Conservation (phyloP, 2,888 invertebrate genomes). For the Yponomeuta malinellus region DNA sequence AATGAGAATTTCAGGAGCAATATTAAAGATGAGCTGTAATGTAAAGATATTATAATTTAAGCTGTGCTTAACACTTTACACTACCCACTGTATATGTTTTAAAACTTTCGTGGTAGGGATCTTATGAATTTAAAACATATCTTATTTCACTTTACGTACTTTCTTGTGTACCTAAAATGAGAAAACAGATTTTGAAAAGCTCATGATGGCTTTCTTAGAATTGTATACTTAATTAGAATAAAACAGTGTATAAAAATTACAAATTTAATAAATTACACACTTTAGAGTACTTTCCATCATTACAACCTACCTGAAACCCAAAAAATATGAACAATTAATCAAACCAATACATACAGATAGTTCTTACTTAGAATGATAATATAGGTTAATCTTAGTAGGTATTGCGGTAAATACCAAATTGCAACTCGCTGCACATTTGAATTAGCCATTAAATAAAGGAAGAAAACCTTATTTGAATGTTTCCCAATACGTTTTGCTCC, state of each 20-base stretch:
- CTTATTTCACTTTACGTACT: too few relatives aligned
- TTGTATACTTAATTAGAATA: background rate
- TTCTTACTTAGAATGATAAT: background rate
- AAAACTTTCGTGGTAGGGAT: too few relatives aligned
- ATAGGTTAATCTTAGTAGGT: background rate
- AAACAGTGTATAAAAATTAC: background rate
- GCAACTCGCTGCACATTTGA: background rate
- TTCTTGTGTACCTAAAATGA: too few relatives aligned
- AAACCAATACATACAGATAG: background rate
- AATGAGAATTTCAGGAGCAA: constrained; percentile 63
- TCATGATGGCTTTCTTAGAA: background rate
- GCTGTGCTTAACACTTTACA: too few relatives aligned
- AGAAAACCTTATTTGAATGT: too few relatives aligned
- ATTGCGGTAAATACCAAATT: background rate
- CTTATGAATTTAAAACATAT: too few relatives aligned
- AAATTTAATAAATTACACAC: constrained; percentile 2
- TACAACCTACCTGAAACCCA: background rate
- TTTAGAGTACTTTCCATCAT: background rate
- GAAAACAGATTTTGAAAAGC: background rate
- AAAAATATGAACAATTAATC: background rate
- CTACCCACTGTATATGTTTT: too few relatives aligned
- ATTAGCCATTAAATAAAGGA: background rate
- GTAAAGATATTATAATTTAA: too few relatives aligned
- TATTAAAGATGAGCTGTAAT: constrained; percentile 58
- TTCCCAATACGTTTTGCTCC: too few relatives aligned